phyloP scores from a whole-genome alignment of 1,140 invertebrate genomes.

The Eubasilissa regina region DNA sequence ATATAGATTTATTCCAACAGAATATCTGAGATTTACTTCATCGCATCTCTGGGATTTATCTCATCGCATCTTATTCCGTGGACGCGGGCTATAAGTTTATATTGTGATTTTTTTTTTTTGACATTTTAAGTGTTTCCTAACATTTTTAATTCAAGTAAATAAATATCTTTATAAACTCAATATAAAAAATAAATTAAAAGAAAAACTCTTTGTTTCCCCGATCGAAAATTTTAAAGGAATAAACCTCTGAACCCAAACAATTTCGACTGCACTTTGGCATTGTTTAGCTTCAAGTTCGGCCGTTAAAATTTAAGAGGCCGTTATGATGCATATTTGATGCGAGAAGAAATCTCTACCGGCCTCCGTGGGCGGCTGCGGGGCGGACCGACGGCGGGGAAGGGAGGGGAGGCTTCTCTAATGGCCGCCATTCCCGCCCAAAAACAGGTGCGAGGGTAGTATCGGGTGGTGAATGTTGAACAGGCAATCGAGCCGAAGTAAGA shows the following conservation, averaged over 20 bases:
- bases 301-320: constrained; percentile 58
- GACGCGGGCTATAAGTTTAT: no score
- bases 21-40: no score
- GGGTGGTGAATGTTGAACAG: not conserved
- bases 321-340: constrained; percentile 60
- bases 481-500: no score
- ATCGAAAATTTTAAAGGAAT: constrained; percentile 1
- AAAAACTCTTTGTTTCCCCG: not conserved
- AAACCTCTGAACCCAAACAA: constrained; percentile 6
- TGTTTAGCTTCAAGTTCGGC: constrained; percentile 41
- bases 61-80: no score
- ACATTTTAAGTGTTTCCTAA: no score
- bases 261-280: constrained; percentile 35
- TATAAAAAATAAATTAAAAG: no score
- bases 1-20: no score
- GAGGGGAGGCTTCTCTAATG: not conserved
- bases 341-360: constrained; percentile 49
- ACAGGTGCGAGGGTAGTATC: not conserved
- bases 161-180: no score
- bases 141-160: no score
- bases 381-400: not conserved
- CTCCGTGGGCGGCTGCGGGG: not conserved
- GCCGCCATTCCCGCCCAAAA: not conserved
- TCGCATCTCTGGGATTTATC: no score
- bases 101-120: no score